Base-by-base conservation (phyloP, 2,888 invertebrate species). In the Leucophenga maculata region DNA sequence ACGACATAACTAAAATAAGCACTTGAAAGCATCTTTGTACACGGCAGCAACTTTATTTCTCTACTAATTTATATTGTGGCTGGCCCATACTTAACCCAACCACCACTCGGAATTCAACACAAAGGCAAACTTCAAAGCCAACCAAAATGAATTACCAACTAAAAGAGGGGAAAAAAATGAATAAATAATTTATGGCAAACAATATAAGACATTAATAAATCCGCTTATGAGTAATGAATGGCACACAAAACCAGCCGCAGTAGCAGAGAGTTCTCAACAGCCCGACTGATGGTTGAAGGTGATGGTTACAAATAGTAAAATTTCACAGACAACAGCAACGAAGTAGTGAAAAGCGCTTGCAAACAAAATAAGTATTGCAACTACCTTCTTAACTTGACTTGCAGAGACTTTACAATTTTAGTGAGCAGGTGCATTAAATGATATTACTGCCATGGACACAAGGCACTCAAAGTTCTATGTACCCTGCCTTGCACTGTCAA, bases 371-470 rank as follows among this genome's bases (percentile, higher is more conserved):
- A n/a, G 4, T 48, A n/a, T n/a, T n/a, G n/a, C n/a, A n/a, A n/a
- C n/a, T n/a, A 46, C 46, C n/a, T 46, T n/a, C 18, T 50, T 50
- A 11, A 1, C n/a, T 50, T 50, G n/a, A 26, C 6, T 55, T 55
- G 16, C 20, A 14, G 55, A 20, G 18, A 2, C 13, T 26, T 55
- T 52, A 52, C 52, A 18, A 52, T 18, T 20, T 26, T 60, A 1
- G n/a, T 60, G 44, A 48, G 80, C 80, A 81, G 83, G 78, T 81
- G 80, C 80, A 83, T 82, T 83, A 82, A 83, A 83, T 81, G 80
- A 75, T 81, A 77, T 81, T 82, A 81, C 71, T 67, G 57, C 65
- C 70, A 50, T 55, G 11, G 16, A 32, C 39, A 39, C 39, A 39
- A 39, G 3, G n/a, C 18, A 50, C 50, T 16, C 46, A 46, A 13